Evolutionary conservation across 2,797 vertebrate genomes (phyloP), one percentile per base, ranked within the genome.

Genomic region (Scomberomorus guttatus): DNA sequence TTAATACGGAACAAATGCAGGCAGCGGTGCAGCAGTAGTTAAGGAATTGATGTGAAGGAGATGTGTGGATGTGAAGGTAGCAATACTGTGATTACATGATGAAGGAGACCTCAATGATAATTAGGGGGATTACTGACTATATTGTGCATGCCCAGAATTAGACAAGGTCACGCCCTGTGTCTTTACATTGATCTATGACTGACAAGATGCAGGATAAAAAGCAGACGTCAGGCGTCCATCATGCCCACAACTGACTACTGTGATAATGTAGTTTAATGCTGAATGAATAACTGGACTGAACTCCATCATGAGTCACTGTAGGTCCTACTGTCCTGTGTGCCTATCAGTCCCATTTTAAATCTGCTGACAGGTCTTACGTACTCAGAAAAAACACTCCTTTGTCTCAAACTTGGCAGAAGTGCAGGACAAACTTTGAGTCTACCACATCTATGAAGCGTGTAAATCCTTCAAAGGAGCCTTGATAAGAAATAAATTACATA

Each of bases 401-500:
- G 75, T 91, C 82, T 89, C 52, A 75, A 81, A 87, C 62, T 84
- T 90, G 86, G 86, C 86, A 79, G 46, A 87, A 56, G 59, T 82
- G 68, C 77, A 72, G 82, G 77, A 70, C 70, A 86, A 88, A 88
- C 70, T 83, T 84, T 80, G 76, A 88, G 82, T 77, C 73, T 48
- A 74, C 57, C 63, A 75, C 72, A 88, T 86, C 84, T 82, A 82
- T 85, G 74, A 79, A 54, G 62, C 81, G 83, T 77, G 56, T 77
- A 86, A 91, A 88, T 87, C 81, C 68, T 79, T 89, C 81, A 91
- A 83, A 89, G 76, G 75, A 83, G 65, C 68, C 91, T 79, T 86
- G 89, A 90, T 90, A 91, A 93, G 83, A 88, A 83, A 68, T 71
- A 83, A 90, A 92, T 92, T 83, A 79, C 83, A 90, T 88, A 90